Evolutionary conservation across 2,797 vertebrate species (phyloP).

Genomic region (Sebastes miniatus): DNA sequence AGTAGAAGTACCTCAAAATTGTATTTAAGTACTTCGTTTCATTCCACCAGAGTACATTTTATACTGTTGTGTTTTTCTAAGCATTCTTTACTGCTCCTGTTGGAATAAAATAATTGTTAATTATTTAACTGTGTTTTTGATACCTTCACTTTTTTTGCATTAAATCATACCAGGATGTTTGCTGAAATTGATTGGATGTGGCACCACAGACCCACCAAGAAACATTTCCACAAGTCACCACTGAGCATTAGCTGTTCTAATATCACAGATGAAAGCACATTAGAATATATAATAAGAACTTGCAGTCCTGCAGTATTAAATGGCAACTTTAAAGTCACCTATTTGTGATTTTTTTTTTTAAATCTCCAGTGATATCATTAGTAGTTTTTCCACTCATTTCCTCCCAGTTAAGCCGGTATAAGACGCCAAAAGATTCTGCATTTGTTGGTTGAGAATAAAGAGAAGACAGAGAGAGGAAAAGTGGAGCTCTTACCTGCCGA

Average conservation of each 20-base stretch:
- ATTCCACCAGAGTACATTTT: too few relatives aligned
- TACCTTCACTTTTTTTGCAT: too few relatives aligned
- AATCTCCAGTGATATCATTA: background rate
- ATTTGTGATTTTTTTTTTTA: background rate
- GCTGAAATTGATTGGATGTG: too few relatives aligned
- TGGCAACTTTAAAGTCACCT: background rate
- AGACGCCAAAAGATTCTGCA: slow-evolving; percentile 21
- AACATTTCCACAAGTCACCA: too few relatives aligned
- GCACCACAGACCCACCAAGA: too few relatives aligned
- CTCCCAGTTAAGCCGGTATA: background rate
- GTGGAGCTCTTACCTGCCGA: slow-evolving; percentile 86
- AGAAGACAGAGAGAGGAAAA: slow-evolving; percentile 31
- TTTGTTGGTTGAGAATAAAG: slow-evolving; percentile 18
- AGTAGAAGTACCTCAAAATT: too few relatives aligned
- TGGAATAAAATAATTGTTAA: too few relatives aligned
- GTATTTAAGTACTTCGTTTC: too few relatives aligned
- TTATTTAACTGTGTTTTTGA: too few relatives aligned
- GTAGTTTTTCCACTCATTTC: background rate
- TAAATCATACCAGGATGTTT: too few relatives aligned
- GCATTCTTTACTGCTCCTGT: too few relatives aligned
- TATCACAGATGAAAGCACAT: background rate
- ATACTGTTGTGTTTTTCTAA: too few relatives aligned
- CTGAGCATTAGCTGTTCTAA: background rate
- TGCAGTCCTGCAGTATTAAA: background rate
- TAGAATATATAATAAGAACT: background rate